These are phyloP conservation scores for Mugil cephalus DNA, from an alignment of 2,113 vertebrate genomes.

Conservation along the genomic window DNA sequence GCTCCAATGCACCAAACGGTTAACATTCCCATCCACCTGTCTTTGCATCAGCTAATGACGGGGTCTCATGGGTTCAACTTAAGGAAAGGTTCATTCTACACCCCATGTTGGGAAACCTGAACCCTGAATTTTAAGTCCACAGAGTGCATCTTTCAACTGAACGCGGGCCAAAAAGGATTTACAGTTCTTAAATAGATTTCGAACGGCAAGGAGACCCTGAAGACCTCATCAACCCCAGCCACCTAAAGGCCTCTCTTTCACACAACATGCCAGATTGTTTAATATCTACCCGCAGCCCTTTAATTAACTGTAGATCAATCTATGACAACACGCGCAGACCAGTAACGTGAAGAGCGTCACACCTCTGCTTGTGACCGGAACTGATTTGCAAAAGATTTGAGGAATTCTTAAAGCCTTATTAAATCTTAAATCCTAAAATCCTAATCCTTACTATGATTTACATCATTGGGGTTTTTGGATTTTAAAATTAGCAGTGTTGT, in stretches of 20 bases:
- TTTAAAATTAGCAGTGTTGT: too few relatives aligned
- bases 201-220: constrained; percentile 1
- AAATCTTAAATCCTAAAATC: not conserved
- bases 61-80: constrained; percentile 62
- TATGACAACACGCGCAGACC: not conserved
- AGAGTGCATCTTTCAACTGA: constrained; percentile 56
- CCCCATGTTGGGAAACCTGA: constrained; percentile 60
- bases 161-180: constrained; percentile 39
- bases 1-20: constrained; percentile 26
- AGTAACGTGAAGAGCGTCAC: not conserved
- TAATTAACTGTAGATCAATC: constrained; percentile 2
- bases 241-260: constrained; percentile 23
- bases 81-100: constrained; percentile 65
- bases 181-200: constrained; percentile 63
- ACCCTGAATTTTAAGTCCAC: constrained; percentile 61
- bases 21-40: constrained; percentile 70
- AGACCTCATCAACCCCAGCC: constrained; percentile 20
- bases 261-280: not conserved
- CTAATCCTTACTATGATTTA: not conserved
- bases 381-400: not conserved
- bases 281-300: not conserved
- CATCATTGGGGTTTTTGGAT: too few relatives aligned
- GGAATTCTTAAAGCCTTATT: not conserved
- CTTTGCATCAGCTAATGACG: constrained; percentile 50
- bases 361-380: not conserved